A percentile compares a stretch with the other conserved stretches of the same genome.
Evolutionary conservation across 2,888 invertebrate species (phyloP).

Genomic region (Palloptera scutellata): DNA sequence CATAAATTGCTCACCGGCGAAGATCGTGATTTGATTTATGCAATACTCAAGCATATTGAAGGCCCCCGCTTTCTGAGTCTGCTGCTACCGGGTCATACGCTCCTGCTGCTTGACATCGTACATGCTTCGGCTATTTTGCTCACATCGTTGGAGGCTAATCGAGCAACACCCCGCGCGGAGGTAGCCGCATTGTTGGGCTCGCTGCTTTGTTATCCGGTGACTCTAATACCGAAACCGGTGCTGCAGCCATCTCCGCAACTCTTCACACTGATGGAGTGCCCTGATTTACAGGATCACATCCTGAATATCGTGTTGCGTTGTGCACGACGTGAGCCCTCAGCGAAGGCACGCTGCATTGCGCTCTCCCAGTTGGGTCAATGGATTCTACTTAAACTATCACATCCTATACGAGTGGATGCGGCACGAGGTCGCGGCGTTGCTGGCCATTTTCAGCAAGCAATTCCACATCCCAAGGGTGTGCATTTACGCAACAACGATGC

Average conservation of each 20-base stretch:
- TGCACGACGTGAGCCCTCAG: slow-evolving; percentile 88
- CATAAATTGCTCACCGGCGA: slow-evolving; percentile 77
- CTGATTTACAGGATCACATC: slow-evolving; percentile 75
- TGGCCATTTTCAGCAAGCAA: slow-evolving; percentile 50
- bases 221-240: slow-evolving; percentile 67
- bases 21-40: slow-evolving; percentile 79
- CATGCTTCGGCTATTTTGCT: slow-evolving; percentile 89
- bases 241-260: slow-evolving; percentile 69
- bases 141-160: slow-evolving; percentile 78
- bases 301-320: slow-evolving; percentile 86
- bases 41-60: slow-evolving; percentile 80
- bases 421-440: slow-evolving; percentile 14
- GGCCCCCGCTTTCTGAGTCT: slow-evolving; percentile 87
- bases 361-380: slow-evolving; percentile 81
- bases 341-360: slow-evolving; percentile 87
- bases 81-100: slow-evolving; percentile 86
- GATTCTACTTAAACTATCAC: slow-evolving; percentile 58
- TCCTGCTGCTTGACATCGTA: slow-evolving; percentile 87
- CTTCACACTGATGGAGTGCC: slow-evolving; percentile 62
- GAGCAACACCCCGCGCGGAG: slow-evolving; percentile 84
- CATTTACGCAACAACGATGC: slow-evolving; percentile 31
- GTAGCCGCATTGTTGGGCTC: slow-evolving; percentile 90
- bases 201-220: slow-evolving; percentile 81
- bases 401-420: slow-evolving; percentile 41
- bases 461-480: slow-evolving; percentile 51